These are phyloP conservation scores for Tragopan temminckii DNA, from an alignment of 2,797 vertebrate species.

Conservation along the genomic window DNA sequence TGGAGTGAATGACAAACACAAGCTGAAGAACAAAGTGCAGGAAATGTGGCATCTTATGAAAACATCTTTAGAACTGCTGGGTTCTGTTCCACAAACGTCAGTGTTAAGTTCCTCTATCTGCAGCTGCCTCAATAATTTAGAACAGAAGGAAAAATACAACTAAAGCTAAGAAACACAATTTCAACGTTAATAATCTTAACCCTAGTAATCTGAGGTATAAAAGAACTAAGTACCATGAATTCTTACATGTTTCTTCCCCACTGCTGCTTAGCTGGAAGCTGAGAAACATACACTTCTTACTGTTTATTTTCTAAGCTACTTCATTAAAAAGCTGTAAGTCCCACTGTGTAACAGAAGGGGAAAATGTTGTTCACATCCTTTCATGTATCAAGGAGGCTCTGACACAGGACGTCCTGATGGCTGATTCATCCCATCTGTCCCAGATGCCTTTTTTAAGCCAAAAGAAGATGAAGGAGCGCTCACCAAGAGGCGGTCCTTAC, in stretches of 20 bases:
- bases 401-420: slow-evolving; percentile 51
- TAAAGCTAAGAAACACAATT: neutral
- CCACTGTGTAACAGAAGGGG: slow-evolving; percentile 62
- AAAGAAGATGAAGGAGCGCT: neutral
- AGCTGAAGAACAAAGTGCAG: neutral
- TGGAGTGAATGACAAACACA: neutral
- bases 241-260: neutral
- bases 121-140: neutral
- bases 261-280: slow-evolving; percentile 44
- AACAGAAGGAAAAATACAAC: neutral
- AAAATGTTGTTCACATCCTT: slow-evolving; percentile 60
- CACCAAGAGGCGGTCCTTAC: neutral
- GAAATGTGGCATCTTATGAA: neutral
- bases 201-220: neutral
- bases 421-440: slow-evolving; percentile 72
- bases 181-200: neutral
- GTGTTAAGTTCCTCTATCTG: neutral
- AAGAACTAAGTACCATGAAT: neutral
- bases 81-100: neutral
- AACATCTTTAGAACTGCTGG: neutral
- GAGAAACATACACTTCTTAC: slow-evolving; percentile 31
- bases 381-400: slow-evolving; percentile 22
- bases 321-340: slow-evolving; percentile 52
- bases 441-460: slow-evolving; percentile 24
- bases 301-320: slow-evolving; percentile 52